phyloP scores from a whole-genome alignment of 2,888 invertebrate genomes.

The Apodemia duryi region DNA sequence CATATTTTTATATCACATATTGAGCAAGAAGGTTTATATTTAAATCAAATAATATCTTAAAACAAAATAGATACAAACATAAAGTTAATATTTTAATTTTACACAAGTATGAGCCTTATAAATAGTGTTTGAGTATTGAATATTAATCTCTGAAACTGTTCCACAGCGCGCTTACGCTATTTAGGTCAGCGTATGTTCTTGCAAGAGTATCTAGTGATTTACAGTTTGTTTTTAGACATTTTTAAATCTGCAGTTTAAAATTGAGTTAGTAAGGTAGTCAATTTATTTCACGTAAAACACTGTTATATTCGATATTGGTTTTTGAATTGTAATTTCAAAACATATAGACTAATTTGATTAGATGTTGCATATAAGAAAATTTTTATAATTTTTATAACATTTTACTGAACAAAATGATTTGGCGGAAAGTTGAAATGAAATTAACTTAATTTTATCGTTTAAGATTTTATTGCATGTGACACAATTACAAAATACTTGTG shows the following conservation, averaged over 20 bases:
- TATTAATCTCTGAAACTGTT: constrained; percentile 9
- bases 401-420: too few species aligned
- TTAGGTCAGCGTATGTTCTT: constrained; percentile 5
- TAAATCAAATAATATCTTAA: too few species aligned
- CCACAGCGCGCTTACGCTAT: background rate
- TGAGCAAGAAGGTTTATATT: too few species aligned
- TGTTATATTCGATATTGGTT: background rate
- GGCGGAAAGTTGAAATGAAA: too few species aligned
- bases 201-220: background rate
- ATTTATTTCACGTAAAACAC: background rate
- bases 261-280: background rate
- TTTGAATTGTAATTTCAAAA: background rate
- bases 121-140: background rate
- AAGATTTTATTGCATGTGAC: too few species aligned
- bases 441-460: too few species aligned
- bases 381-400: too few species aligned
- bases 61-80: background rate
- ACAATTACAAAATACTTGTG: too few species aligned
- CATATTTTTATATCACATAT: too few species aligned
- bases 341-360: too few species aligned
- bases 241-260: background rate
- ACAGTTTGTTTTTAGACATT: background rate
- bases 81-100: background rate
- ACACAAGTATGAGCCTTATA: background rate
- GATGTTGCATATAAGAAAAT: too few species aligned